Evolutionary conservation across 2,888 invertebrate species (phyloP), one percentile per base, ranked within the genome.

Genomic region (Drosophila lutescens): DNA sequence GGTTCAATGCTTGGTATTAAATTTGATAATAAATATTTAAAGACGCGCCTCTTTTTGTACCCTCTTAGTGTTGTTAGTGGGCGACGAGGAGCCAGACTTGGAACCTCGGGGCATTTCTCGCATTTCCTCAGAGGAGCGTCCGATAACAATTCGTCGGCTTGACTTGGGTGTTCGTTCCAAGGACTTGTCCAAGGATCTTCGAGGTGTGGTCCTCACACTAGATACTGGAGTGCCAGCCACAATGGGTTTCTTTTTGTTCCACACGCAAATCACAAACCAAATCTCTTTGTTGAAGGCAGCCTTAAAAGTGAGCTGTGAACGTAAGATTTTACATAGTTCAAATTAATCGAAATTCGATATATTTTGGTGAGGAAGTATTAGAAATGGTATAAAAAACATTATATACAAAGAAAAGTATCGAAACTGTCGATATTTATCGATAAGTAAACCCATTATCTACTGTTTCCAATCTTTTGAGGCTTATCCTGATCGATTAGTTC

Each of bases 211-310:
- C 1, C 76, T 70, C 9, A 83, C 30, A 41, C 90, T 90, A 8
- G 83, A 80, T 0, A 76, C 63, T 0, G 90, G 86, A 12, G 84
- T 79, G 8, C 67, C 63, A 7, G 59, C 57, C 4, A 59, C 70
- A 6, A 90, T 78, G 6, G 90, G 90, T 15, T 90, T 90, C 44
- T 85, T 89, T 47, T 90, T 90, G 67, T 89, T 90, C 90, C 90
- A 90, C 44, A 90, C 76, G 51, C 87, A 77, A 5, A 90, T 73
- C 36, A 90, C 87, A 44, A 90, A 90, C 17, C 56, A 76, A 0
- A 88, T 66, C 74, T 90, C 91, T 57, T 84, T 88, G 0, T 50
- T 32, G 26, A 90, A 80, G 0, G 89, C 88, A 30, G 77, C 56
- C 49, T 86, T 90, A 9, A 87, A 80, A 0, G 79, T 70, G 1